A percentile compares a stretch with the other conserved stretches of the same genome.
Evolutionary conservation across 2,797 vertebrate genomes (phyloP).

Genomic region (Masticophis lateralis): DNA sequence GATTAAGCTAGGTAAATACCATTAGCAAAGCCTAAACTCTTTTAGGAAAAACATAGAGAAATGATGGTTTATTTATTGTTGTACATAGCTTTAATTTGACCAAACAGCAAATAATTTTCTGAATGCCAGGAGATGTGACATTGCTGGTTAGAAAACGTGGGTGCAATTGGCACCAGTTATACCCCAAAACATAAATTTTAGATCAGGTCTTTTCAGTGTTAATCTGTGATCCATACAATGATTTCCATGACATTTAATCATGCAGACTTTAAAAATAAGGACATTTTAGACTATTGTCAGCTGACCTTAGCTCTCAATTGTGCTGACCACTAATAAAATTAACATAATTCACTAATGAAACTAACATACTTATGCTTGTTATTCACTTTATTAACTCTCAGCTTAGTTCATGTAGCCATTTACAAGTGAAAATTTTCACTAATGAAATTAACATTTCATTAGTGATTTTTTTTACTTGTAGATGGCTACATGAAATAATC

Average conservation of each 20-base stretch:
- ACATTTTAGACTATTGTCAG: not conserved
- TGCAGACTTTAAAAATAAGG: not conserved
- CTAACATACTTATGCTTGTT: no score
- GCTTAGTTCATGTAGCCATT: no score
- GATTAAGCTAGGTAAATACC: not conserved
- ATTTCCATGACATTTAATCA: not conserved
- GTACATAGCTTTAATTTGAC: not conserved
- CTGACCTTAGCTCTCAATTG: not conserved
- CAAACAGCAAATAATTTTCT: not conserved
- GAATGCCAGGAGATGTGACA: not conserved
- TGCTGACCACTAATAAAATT: not conserved
- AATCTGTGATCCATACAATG: not conserved
- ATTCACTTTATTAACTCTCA: no score
- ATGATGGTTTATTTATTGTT: not conserved
- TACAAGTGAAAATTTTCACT: not conserved
- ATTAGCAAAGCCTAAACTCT: not conserved
- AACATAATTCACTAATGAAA: no score
- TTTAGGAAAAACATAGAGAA: not conserved
- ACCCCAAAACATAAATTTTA: not conserved
- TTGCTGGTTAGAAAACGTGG: not conserved
- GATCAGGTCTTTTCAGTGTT: not conserved
- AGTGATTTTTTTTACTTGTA: not conserved
- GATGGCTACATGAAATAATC: not conserved
- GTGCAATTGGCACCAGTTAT: not conserved
- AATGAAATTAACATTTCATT: no score